phyloP scores from a whole-genome alignment of 1,140 invertebrate species.

The Calephelis virginiensis region DNA sequence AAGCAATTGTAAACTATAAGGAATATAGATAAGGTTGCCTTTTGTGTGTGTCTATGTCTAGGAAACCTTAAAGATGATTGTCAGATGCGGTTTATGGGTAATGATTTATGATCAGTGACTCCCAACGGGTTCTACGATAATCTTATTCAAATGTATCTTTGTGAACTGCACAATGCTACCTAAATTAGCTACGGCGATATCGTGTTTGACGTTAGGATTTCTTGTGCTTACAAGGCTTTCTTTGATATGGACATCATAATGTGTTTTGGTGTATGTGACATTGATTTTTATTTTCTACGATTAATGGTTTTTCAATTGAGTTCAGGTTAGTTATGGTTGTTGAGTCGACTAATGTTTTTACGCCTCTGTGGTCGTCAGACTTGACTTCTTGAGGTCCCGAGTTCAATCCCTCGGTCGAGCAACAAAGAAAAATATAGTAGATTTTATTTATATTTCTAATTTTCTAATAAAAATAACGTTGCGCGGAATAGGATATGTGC shows the following conservation, averaged over 20 bases:
- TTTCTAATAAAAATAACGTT: too few relatives aligned
- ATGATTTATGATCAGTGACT: constrained; percentile 77
- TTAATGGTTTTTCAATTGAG: constrained; percentile 56
- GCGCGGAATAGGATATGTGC: too few relatives aligned
- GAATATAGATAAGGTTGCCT: constrained; percentile 26
- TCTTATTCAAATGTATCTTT: constrained; percentile 70
- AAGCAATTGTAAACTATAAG: constrained; percentile 33
- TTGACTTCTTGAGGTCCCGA: too few relatives aligned
- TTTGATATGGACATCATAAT: constrained; percentile 7
- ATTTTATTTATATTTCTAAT: too few relatives aligned
- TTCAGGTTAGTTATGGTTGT: constrained; percentile 10
- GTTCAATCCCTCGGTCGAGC: too few relatives aligned
- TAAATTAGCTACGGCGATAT: constrained; percentile 73
- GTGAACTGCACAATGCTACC: constrained; percentile 74
- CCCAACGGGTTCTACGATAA: constrained; percentile 75
- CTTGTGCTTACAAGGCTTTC: constrained; percentile 45
- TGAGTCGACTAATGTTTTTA: too few relatives aligned
- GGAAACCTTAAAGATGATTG: constrained; percentile 68
- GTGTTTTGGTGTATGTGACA: constrained; percentile 12
- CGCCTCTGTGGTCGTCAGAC: too few relatives aligned
- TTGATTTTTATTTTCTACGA: constrained; percentile 28
- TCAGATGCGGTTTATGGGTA: constrained; percentile 73
- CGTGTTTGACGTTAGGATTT: constrained; percentile 43
- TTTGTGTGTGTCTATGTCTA: constrained; percentile 38
- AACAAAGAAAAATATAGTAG: too few relatives aligned